Conservation (phyloP, 2,113 vertebrate species). For the Anguilla japonica region DNA sequence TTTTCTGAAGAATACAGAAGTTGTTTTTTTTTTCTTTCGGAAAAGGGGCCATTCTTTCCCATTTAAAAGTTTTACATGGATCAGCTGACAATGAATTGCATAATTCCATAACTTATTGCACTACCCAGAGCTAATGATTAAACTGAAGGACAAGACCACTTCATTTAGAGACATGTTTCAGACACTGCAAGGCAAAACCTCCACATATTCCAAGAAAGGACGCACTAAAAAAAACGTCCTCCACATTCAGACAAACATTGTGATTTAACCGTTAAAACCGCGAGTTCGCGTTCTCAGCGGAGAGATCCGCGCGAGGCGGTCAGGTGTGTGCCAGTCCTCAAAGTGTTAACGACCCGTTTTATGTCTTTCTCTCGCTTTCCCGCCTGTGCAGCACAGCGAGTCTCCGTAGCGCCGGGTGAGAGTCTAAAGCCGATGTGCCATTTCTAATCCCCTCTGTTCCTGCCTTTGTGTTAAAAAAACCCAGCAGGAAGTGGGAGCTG, state of each 20-base stretch:
- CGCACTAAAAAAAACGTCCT: neutral
- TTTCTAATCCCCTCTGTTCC: slow-evolving; percentile 81
- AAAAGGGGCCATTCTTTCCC: neutral
- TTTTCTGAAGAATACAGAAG: no score
- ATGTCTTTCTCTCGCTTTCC: slow-evolving; percentile 44
- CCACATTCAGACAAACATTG: neutral
- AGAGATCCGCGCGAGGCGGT: slow-evolving; percentile 8
- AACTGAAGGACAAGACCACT: neutral
- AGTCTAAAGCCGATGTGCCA: slow-evolving; percentile 69
- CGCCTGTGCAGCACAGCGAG: slow-evolving; percentile 28
- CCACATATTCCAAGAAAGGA: neutral
- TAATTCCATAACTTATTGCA: slow-evolving; percentile 2
- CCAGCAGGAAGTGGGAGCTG: slow-evolving; percentile 75
- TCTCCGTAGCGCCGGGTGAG: slow-evolving; percentile 41
- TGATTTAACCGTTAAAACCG: neutral
- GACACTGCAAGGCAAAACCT: neutral
- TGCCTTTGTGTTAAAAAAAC: slow-evolving; percentile 74
- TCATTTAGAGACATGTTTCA: neutral
- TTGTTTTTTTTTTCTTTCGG: neutral
- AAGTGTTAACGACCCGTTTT: slow-evolving; percentile 32
- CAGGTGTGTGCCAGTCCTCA: slow-evolving; percentile 33
- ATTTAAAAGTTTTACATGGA: neutral
- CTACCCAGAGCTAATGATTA: neutral
- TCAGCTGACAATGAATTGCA: neutral
- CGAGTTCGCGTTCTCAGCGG: no score